Base-by-base conservation (phyloP, 1,140 invertebrate species). In the Scaptomyza graminum region DNA sequence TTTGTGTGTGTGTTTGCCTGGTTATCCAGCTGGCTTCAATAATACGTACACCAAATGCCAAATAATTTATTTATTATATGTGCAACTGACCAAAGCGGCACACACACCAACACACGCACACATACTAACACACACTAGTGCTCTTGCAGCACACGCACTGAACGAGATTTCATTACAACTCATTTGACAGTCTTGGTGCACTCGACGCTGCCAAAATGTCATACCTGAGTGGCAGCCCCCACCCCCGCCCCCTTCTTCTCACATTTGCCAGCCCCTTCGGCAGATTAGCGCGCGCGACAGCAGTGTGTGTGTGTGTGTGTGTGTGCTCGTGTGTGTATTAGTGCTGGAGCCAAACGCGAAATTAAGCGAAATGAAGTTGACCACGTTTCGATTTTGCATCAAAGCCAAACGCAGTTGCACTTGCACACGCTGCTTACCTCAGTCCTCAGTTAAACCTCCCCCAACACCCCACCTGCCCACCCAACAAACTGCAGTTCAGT, bases 351-450 rank as follows among this genome's bases (percentile, higher is more conserved):
- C 52, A 65, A 46, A 88, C 83, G 85, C 83, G 83, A 87, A 88
- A 88, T 88, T 88, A 88, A 88, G 76, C 83, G 83, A 88, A 88
- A 88, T 88, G 83, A 88, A 88, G 83, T 88, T 88, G 83, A 88
- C 83, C 83, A 88, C 83, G 83, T 81, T 88, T 88, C 84, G 83
- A 88, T 88, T 87, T 88, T 79, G 83, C 84, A 88, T 88, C 83
- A 88, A 88, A 88, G 83, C 79, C 62, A 76, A 79, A 63, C 51
- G 74, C 66, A 82, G 28, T 76, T 59, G 64, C 65, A 74, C 46
- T 49, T 71, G 46, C 79, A 66, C 55, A 39, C 63, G 31, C 68
- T 55, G 25, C 57, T 52, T 55, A 59, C 25, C 43, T 46, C 41
- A 34, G 15, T 18, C 18, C n/a, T n/a, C n/a, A n/a, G n/a, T n/a